Evolutionary conservation across 2,113 vertebrate species (phyloP).

Genomic region (Monarcha castaneiventris): DNA sequence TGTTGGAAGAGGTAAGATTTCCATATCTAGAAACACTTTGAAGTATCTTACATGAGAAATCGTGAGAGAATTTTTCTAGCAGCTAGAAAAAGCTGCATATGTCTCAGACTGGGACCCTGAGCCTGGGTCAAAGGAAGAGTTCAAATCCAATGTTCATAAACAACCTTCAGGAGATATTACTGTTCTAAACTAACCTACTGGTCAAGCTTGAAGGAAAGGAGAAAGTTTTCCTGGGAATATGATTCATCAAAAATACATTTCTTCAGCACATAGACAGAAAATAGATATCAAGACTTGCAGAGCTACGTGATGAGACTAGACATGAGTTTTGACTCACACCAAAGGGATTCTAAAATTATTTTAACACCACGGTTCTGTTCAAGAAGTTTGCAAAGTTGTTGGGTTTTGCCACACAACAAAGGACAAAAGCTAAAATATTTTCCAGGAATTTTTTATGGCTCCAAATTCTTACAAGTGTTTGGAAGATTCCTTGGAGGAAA

Average conservation of each 20-base stretch:
- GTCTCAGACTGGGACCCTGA: neutral
- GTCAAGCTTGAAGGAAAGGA: neutral
- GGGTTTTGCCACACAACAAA: neutral
- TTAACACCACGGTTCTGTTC: neutral
- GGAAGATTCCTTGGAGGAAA: neutral
- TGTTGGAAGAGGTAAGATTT: neutral
- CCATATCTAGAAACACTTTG: neutral
- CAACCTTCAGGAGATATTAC: neutral
- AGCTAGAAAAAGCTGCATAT: neutral
- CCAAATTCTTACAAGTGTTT: neutral
- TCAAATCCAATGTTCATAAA: neutral
- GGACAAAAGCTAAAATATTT: neutral
- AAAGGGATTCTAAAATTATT: neutral
- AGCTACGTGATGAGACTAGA: neutral
- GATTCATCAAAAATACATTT: neutral
- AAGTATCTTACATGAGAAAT: neutral
- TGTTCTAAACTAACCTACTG: neutral
- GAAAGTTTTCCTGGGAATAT: neutral
- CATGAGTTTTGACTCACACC: neutral
- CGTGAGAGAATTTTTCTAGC: fast-evolving
- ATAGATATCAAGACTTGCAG: neutral
- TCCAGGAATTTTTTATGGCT: neutral
- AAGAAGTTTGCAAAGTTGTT: neutral
- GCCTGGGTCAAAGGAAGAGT: neutral
- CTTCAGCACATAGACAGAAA: neutral